A percentile compares a stretch with the other conserved stretches of the same genome.
These are phyloP conservation scores for Monodelphis domestica DNA, from an alignment of 2,797 vertebrate genomes.

Conservation along the genomic window DNA sequence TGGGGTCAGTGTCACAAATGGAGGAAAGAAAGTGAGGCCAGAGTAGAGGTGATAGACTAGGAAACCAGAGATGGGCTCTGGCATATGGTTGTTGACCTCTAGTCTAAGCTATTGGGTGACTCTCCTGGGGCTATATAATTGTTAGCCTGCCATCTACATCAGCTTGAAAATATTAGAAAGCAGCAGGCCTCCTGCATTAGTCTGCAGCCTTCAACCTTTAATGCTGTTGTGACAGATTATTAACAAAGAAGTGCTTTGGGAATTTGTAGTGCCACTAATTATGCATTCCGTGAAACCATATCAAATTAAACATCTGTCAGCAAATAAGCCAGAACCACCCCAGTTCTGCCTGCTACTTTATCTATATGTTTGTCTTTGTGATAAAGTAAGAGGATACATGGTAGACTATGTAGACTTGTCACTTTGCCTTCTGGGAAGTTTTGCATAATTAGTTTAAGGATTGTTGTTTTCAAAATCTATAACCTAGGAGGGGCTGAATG, in stretches of 20 bases:
- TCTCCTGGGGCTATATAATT: not conserved
- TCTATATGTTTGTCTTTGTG: constrained; percentile 2
- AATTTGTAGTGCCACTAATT: constrained; percentile 6
- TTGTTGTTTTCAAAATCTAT: not conserved
- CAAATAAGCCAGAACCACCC: not conserved
- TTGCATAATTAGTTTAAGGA: not conserved
- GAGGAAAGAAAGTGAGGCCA: not conserved
- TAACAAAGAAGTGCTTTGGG: constrained; percentile 39
- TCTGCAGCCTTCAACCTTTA: not conserved
- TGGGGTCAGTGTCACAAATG: not conserved
- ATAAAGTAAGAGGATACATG: not conserved
- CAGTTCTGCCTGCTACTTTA: not conserved
- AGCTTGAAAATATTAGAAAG: not conserved
- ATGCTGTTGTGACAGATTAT: constrained; percentile 47
- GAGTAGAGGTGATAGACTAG: not conserved
- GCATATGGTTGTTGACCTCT: not conserved
- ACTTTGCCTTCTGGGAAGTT: not conserved
- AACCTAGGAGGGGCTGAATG: not conserved
- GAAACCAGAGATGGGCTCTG: not conserved
- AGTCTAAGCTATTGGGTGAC: not conserved
- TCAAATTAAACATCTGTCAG: constrained; percentile 58
- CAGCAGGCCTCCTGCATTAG: not conserved
- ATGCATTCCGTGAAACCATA: constrained; percentile 5
- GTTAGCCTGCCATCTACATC: not conserved
- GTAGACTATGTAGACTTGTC: not conserved